Percentiles rank a stretch among this genome's conserved stretches.
Conservation (phyloP, 1,140 invertebrate species). For the Centruroides vittatus region DNA sequence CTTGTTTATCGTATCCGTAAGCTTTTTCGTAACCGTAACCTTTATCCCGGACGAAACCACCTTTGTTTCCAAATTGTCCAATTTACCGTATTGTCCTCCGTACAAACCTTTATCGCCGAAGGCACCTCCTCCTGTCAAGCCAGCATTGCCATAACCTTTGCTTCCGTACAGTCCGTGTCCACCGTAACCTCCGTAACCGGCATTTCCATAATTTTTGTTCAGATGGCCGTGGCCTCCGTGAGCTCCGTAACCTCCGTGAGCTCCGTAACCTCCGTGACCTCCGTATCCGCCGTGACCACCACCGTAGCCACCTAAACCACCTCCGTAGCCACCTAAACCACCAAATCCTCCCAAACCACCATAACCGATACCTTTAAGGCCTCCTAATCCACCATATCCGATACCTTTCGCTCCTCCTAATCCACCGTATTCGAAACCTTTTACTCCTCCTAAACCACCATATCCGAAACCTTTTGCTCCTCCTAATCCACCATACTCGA, state of each 20-base stretch:
- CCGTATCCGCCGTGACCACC: background rate
- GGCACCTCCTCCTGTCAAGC: conserved; percentile 2
- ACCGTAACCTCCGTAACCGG: conserved; percentile 5
- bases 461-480: too few relatives aligned
- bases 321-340: conserved; percentile 2
- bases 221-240: conserved; percentile 2
- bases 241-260: background rate
- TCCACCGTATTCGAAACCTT: too few relatives aligned
- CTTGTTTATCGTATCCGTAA: conserved; percentile 14
- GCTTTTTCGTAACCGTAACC: conserved; percentile 13
- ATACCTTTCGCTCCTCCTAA: too few relatives aligned
- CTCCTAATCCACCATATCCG: too few relatives aligned
- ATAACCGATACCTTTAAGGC: background rate
- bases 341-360: too few relatives aligned
- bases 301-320: background rate
- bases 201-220: background rate
- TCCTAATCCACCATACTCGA: too few relatives aligned
- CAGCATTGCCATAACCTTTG: conserved; percentile 3
- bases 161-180: conserved; percentile 7
- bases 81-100: conserved; percentile 4
- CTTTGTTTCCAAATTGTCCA: conserved; percentile 8
- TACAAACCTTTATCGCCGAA: conserved; percentile 11
- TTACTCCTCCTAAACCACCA: too few relatives aligned
- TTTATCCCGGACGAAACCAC: conserved; percentile 8
- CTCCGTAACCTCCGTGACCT: background rate